Conservation (phyloP, 2,797 vertebrate genomes). For the Cyprinodon diabolis region DNA sequence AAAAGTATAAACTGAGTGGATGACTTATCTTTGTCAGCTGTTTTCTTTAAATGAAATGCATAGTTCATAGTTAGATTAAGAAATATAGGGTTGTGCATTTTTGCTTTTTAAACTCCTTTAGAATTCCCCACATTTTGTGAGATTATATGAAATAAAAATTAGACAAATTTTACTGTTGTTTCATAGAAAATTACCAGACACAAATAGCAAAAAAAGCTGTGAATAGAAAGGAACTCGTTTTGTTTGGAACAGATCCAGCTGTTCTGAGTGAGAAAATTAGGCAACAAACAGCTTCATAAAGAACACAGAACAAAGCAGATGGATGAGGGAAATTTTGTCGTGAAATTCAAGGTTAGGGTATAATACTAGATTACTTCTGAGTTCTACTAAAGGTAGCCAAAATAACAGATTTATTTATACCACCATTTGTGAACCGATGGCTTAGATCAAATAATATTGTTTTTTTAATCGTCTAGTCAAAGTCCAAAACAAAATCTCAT, state of each 20-base stretch:
- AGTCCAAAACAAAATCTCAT: neutral
- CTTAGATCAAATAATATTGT: neutral
- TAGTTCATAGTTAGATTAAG: slow-evolving; percentile 19
- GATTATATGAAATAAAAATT: too few relatives aligned
- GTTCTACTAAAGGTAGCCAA: neutral
- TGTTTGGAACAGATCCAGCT: neutral
- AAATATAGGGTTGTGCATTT: slow-evolving; percentile 2
- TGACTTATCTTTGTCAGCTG: slow-evolving; percentile 67
- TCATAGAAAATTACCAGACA: too few relatives aligned
- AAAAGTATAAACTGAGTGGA: slow-evolving; percentile 65
- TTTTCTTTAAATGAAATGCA: slow-evolving; percentile 69
- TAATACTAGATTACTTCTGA: neutral
- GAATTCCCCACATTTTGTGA: neutral
- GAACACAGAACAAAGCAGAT: neutral
- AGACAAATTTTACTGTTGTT: too few relatives aligned
- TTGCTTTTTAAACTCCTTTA: too few relatives aligned
- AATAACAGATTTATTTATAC: neutral
- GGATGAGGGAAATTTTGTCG: neutral
- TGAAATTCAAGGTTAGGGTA: neutral
- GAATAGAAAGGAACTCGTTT: neutral
- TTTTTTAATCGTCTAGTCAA: neutral
- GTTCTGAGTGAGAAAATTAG: neutral
- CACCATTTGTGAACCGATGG: neutral
- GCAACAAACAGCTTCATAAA: neutral
- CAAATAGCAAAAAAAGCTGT: neutral